Base-by-base conservation (phyloP, 1,140 invertebrate species). In the Drosophila lowei region DNA sequence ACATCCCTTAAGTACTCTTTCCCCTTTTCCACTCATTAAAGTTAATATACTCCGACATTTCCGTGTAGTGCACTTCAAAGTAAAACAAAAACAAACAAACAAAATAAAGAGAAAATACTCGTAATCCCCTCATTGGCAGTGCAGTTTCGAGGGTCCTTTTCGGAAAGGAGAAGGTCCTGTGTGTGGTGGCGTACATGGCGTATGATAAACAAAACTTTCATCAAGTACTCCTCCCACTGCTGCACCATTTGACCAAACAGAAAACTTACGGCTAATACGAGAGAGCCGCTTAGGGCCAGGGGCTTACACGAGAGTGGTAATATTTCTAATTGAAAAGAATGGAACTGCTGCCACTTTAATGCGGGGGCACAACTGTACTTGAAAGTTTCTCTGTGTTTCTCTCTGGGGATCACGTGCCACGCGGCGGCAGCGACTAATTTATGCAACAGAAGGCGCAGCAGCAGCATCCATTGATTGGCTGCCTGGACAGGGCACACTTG, bases 391-490 rank as follows among this genome's bases (percentile, higher is more conserved):
- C 34, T 38, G 34, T 38, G 34, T 34, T 34, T 11, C 30, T 18
- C 47, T 47, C 42, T 42, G 62, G 55, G 58, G 48, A 76, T 85
- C 81, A 86, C 81, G 81, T 81, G 80, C 81, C 75, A 38, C 34
- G 34, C 34, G 34, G 11, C 30, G 9, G 30, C 34, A 8, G 11
- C 11, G 11, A 57, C 84, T 86, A 86, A 86, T 86, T 86, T 88
- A 88, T 86, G 81, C 81, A 86, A 77, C 81, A 81, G 75, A 85
- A 81, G 77, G 77, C 77, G 60, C 78, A 30, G 8, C 30, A 30
- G 30, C 30, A 30, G 30, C 30, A 49, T 43, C 62, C 83, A 86
- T 88, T 86, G 81, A 86, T 86, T 86, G 81, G 81, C 60, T 65
- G 63, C 53, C 70, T 34, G 7, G 48, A 38, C 11, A 38, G 25